Evolutionary conservation across 2,797 vertebrate species (phyloP).

Genomic region (Tiaroga cobitis): DNA sequence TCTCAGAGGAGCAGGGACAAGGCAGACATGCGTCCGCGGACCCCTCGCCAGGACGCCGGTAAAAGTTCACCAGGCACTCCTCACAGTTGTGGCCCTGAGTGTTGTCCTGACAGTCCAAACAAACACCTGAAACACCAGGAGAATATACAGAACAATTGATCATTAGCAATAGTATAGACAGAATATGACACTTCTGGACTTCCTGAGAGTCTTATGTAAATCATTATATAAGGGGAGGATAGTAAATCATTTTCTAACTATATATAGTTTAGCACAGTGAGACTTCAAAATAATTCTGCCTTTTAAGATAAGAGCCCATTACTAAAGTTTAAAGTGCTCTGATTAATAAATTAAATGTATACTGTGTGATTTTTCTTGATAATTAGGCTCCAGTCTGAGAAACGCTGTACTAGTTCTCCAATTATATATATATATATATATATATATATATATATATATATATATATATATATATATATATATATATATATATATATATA

Average conservation of each 20-base stretch:
- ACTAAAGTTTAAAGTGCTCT: not conserved
- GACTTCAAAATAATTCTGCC: not conserved
- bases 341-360: not conserved
- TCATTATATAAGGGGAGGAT: not conserved
- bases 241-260: too few species aligned
- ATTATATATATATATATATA: too few species aligned
- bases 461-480: too few species aligned
- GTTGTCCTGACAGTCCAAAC: conserved; percentile 87
- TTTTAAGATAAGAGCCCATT: not conserved
- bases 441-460: too few species aligned
- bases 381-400: not conserved
- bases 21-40: conserved; percentile 74
- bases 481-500: too few species aligned
- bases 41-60: conserved; percentile 64
- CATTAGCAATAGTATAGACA: not conserved
- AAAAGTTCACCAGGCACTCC: conserved; percentile 85
- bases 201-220: not conserved
- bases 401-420: not conserved
- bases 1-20: conserved; percentile 89
- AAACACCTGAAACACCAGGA: conserved; percentile 77
- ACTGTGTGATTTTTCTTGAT: not conserved
- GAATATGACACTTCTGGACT: not conserved
- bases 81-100: conserved; percentile 88
- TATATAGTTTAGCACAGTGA: not conserved
- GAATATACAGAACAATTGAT: not conserved